These are phyloP conservation scores for Rhadina sibilatrix DNA, from an alignment of 2,113 vertebrate genomes.

Conservation along the genomic window DNA sequence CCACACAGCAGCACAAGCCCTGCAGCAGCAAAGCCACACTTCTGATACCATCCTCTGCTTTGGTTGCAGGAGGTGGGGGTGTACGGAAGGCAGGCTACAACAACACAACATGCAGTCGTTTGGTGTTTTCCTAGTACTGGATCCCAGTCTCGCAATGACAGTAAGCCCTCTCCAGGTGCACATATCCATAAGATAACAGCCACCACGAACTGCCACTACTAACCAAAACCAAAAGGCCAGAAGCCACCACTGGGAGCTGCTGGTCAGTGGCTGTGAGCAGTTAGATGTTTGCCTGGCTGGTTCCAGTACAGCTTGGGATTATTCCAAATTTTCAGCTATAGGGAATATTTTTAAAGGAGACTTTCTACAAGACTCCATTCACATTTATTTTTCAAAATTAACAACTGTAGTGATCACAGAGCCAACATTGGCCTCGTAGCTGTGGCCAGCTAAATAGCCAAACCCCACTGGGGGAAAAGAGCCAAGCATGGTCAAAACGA, in stretches of 20 bases:
- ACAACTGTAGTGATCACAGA: not conserved
- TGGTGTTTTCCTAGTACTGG: not conserved
- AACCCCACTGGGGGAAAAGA: not conserved
- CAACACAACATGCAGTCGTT: not conserved
- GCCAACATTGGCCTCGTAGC: not conserved
- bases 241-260: not conserved
- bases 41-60: not conserved
- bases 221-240: not conserved
- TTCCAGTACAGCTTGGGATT: not conserved
- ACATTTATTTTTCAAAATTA: conserved; percentile 45
- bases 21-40: not conserved
- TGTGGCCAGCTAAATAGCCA: not conserved
- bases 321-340: not conserved
- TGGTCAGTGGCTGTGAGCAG: not conserved
- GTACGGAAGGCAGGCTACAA: not conserved
- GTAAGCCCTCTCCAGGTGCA: not conserved
- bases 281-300: not conserved
- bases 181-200: not conserved
- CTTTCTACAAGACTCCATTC: not conserved
- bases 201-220: not conserved
- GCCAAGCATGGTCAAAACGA: not conserved
- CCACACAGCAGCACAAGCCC: not conserved
- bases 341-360: not conserved
- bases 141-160: rapidly evolving
- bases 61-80: not conserved